Evolutionary conservation across 2,888 invertebrate species (phyloP).

Genomic region (Bellardia pandia): DNA sequence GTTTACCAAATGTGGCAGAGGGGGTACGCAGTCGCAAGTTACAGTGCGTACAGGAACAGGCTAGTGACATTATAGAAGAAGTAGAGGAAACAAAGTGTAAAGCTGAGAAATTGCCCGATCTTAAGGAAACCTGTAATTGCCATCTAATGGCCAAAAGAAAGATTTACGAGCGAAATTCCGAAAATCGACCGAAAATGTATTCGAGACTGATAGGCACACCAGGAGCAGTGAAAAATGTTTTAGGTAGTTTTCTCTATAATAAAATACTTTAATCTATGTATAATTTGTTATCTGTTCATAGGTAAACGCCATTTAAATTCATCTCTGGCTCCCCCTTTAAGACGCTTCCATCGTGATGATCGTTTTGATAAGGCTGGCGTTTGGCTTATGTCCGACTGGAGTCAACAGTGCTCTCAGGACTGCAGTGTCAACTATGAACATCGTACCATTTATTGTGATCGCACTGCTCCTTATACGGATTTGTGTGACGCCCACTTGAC

Average conservation of each 20-base stretch:
- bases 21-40: conserved; percentile 90
- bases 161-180: conserved; percentile 74
- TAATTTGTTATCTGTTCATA: conserved; percentile 62
- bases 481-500: conserved; percentile 86
- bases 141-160: conserved; percentile 75
- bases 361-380: conserved; percentile 77
- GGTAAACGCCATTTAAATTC: conserved; percentile 65
- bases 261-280: not conserved
- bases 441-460: conserved; percentile 88
- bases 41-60: conserved; percentile 86
- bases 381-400: conserved; percentile 82
- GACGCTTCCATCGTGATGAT: conserved; percentile 76
- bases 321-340: conserved; percentile 65
- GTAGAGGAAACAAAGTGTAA: conserved; percentile 87
- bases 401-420: conserved; percentile 87
- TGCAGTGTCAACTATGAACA: conserved; percentile 90
- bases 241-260: conserved; percentile 34
- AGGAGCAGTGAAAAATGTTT: conserved; percentile 49
- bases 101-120: conserved; percentile 84
- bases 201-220: conserved; percentile 74
- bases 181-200: conserved; percentile 75
- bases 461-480: conserved; percentile 86
- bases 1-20: conserved; percentile 84
- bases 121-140: conserved; percentile 84
- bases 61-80: conserved; percentile 80